A percentile compares a stretch with the other conserved stretches of the same genome.
phyloP scores from a whole-genome alignment of 2,113 vertebrate species.

The Dendropsophus ebraccatus region DNA sequence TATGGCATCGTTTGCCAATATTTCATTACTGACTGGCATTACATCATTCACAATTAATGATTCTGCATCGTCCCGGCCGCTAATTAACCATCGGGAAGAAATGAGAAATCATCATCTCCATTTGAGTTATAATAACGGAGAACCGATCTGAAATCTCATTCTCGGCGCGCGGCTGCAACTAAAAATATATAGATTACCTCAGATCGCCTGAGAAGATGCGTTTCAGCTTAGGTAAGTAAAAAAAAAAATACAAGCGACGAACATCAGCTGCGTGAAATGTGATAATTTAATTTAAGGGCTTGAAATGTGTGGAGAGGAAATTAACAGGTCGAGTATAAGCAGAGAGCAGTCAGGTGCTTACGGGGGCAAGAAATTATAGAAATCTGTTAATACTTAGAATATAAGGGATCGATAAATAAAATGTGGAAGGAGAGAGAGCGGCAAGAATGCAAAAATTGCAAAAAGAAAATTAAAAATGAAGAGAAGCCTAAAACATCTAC shows the following conservation, averaged over 20 bases:
- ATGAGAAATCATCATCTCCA: not conserved
- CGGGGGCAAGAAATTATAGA: conserved; percentile 18
- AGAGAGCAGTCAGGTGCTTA: conserved; percentile 29
- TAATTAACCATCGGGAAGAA: not conserved
- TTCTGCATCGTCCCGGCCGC: not conserved
- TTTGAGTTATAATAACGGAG: not conserved
- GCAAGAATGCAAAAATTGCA: no score
- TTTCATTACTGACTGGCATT: conserved; percentile 23
- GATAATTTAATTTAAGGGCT: conserved; percentile 33
- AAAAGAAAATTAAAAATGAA: no score
- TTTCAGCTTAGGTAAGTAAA: conserved; percentile 3
- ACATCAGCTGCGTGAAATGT: conserved; percentile 18
- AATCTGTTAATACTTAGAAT: conserved; percentile 22
- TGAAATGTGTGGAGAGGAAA: conserved; percentile 8
- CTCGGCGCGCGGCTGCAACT: not conserved
- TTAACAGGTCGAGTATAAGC: conserved; percentile 18
- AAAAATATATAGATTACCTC: conserved; percentile 20
- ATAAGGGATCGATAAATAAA: not conserved
- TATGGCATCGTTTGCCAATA: conserved; percentile 28
- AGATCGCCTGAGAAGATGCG: not conserved
- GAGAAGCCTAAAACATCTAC: no score
- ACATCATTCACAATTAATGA: conserved; percentile 27
- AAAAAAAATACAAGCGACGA: not conserved
- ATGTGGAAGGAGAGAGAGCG: no score
- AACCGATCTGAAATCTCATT: not conserved